These are phyloP conservation scores for Lepidonotus clava DNA, from an alignment of 2,888 invertebrate species.

Conservation along the genomic window DNA sequence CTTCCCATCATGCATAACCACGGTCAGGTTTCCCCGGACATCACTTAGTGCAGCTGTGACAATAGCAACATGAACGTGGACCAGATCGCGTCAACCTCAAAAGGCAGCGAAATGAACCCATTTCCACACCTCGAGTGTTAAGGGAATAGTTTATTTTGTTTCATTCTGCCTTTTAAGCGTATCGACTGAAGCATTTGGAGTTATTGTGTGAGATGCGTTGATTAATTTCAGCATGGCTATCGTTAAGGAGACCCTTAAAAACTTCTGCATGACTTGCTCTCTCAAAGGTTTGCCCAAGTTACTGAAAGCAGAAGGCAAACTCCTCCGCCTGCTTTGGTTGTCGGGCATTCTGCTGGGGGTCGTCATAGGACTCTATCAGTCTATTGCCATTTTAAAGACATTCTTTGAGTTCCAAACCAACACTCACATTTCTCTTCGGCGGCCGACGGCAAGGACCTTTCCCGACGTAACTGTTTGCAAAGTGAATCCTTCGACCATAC, in stretches of 20 bases:
- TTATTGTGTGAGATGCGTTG: too few species aligned
- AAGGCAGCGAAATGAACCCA: too few species aligned
- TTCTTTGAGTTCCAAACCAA: conserved; percentile 32
- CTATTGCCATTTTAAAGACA: not conserved
- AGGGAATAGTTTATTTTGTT: too few species aligned
- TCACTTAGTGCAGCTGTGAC: too few species aligned
- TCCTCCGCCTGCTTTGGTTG: not conserved
- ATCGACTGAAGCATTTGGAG: too few species aligned
- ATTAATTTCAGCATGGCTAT: not conserved
- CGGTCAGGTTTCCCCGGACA: too few species aligned
- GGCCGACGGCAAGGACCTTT: not conserved
- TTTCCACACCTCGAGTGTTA: too few species aligned
- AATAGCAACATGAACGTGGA: too few species aligned
- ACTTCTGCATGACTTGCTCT: conserved; percentile 6
- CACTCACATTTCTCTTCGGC: not conserved
- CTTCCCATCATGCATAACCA: too few species aligned
- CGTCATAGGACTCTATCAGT: not conserved
- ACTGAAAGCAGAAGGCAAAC: not conserved
- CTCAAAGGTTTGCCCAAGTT: not conserved
- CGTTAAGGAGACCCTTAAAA: not conserved
- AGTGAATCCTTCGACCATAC: not conserved
- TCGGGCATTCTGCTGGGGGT: not conserved
- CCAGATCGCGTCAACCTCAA: too few species aligned
- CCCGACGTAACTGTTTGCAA: conserved; percentile 46
- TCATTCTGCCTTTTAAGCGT: too few species aligned